Base-by-base conservation (phyloP, 35 echinoderm and acorn worm species). In the Holothuria glaberrima region DNA sequence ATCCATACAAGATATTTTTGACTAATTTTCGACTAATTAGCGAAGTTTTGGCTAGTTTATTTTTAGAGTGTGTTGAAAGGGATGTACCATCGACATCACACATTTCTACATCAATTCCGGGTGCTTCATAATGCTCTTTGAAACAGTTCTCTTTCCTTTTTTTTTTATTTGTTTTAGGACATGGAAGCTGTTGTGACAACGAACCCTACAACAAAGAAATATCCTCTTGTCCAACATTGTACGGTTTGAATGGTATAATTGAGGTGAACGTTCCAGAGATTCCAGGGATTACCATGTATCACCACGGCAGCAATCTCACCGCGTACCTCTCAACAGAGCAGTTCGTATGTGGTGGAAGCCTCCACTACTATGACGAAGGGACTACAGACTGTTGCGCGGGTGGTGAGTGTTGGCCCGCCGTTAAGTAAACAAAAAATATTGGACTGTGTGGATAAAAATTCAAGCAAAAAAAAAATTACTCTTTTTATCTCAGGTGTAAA, bases 271-370 rank as follows among this genome's bases (percentile, higher is more conserved):
- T 78, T 3, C 74, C 74, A 4, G 44, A 50, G 6, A 50, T 78
- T 20, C n/a, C n/a, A 48, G 74, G 74, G 4, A 78, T 78, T 48
- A 78, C 74, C 44, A 41, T 24, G 9, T 30, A 48, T 48, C 50
- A 48, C 26, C 19, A 19, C 17, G 29, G 29, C 16, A 17, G 16
- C 9, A 78, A 78, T 29, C 29, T 24, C 20, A 78, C 36, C 19
- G 41, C 44, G 41, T 78, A 78, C 38, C 44, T 78, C 22, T 41
- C 50, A 12, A 78, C 74, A 16, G 29, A 78, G 4, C 38, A 41
- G 4, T 78, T 78, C 74, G 74, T 52, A 35, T 78, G 74, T 78
- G 74, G 36, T 21, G 74, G 74, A 27, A 78, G 14, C 6, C 26
- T 78, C 20, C 44, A 78, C 74, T 78, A 78, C 33, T 78, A 48